These are phyloP conservation scores for Tetramorium alpestre DNA, from an alignment of 1,140 invertebrate species.

Conservation along the genomic window DNA sequence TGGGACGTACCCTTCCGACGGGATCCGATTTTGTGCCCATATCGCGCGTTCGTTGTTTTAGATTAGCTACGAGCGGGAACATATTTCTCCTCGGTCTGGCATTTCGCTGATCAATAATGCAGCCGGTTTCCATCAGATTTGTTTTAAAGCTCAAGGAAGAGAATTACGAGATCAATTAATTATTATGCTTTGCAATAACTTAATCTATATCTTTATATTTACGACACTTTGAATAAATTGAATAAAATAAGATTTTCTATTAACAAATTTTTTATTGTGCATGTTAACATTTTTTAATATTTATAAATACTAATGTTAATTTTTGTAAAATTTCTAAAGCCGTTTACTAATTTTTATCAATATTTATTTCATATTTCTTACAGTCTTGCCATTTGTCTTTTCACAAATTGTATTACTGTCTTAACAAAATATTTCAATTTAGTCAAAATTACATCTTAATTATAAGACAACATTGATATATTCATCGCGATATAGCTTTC, in stretches of 20 bases:
- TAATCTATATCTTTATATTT: neutral
- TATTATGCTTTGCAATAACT: neutral
- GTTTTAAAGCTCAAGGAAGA: conserved; percentile 8
- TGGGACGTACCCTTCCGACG: conserved; percentile 43
- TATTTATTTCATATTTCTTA: neutral
- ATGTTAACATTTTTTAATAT: neutral
- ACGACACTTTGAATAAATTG: neutral
- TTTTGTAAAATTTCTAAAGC: neutral
- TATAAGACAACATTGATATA: neutral
- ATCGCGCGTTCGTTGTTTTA: conserved; percentile 58
- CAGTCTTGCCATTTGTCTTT: neutral
- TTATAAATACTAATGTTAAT: neutral
- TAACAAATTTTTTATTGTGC: neutral
- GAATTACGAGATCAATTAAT: conserved; percentile 24
- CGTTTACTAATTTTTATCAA: neutral
- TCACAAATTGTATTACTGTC: neutral
- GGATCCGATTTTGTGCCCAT: conserved; percentile 48
- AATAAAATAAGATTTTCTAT: neutral
- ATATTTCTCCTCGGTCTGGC: conserved; percentile 32
- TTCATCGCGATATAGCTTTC: conserved; percentile 1
- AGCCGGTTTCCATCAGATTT: conserved; percentile 35
- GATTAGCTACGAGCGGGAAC: conserved; percentile 42
- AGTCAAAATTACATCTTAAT: conserved; percentile 18
- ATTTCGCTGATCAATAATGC: conserved; percentile 33
- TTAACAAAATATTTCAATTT: neutral